These are phyloP conservation scores for Cremastobaeus sp. DNA, from an alignment of 2,888 invertebrate genomes.

Conservation along the genomic window DNA sequence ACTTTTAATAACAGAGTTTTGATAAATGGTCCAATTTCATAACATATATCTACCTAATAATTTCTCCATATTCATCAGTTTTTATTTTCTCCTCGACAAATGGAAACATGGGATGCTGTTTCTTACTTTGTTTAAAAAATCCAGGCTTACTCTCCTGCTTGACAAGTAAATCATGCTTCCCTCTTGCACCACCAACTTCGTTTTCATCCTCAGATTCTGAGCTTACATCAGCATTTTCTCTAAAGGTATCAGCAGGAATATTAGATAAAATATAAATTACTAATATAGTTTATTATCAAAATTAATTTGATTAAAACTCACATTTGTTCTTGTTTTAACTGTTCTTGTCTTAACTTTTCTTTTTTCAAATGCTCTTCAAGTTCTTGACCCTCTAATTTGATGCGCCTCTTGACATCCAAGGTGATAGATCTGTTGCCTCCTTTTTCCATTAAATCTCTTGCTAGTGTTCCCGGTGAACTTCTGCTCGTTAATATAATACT, in stretches of 20 bases:
- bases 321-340: conserved; percentile 78
- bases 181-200: conserved; percentile 86
- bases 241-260: too few species aligned
- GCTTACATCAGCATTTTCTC: conserved; percentile 85
- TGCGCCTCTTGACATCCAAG: conserved; percentile 84
- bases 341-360: conserved; percentile 81
- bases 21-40: too few species aligned
- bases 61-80: conserved; percentile 97
- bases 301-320: conserved; percentile 63
- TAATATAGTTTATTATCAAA: too few species aligned
- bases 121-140: conserved; percentile 92
- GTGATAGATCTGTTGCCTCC: conserved; percentile 86
- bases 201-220: conserved; percentile 92
- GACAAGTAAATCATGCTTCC: conserved; percentile 93
- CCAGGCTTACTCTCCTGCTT: conserved; percentile 86
- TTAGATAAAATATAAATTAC: too few species aligned
- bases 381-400: conserved; percentile 88
- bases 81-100: conserved; percentile 94
- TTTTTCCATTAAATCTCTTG: conserved; percentile 87
- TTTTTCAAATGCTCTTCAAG: conserved; percentile 86
- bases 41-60: conserved; percentile 84
- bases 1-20: too few species aligned
- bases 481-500: conserved; percentile 96
- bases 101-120: conserved; percentile 98
- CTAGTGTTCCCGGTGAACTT: conserved; percentile 89